A percentile compares a stretch with the other conserved stretches of the same genome.
Conservation (phyloP, 2,888 invertebrate species). For the Coleophora flavipennella region DNA sequence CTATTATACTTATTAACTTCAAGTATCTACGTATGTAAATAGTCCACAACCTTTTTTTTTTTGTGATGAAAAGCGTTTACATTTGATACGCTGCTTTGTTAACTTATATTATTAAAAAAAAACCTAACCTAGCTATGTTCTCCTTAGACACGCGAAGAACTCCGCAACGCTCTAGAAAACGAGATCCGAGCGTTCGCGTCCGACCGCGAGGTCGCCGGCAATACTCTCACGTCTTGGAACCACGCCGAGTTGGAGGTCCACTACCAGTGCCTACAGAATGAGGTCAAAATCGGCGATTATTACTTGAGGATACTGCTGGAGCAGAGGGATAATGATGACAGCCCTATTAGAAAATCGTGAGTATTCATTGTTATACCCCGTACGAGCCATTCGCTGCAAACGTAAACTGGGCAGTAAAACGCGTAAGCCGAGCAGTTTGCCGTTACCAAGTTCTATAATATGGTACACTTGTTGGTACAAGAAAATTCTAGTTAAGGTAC, state of each 20-base stretch:
- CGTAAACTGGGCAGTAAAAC: too few species aligned
- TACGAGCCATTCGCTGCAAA: too few species aligned
- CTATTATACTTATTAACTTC: too few species aligned
- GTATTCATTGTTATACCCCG: too few species aligned
- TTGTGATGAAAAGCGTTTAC: too few species aligned
- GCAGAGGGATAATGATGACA: conserved; percentile 87
- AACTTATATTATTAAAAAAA: neutral
- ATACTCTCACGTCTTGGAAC: conserved; percentile 95
- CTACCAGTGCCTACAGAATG: conserved; percentile 95
- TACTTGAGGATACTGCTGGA: conserved; percentile 95
- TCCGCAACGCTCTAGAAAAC: conserved; percentile 91
- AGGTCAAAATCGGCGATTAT: conserved; percentile 98
- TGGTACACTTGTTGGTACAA: too few species aligned
- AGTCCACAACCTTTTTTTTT: too few species aligned
- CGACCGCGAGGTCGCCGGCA: conserved; percentile 91
- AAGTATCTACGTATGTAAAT: too few species aligned
- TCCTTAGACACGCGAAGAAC: conserved; percentile 90
- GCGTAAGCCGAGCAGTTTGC: too few species aligned
- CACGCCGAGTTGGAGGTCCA: conserved; percentile 96
- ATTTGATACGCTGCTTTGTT: too few species aligned
- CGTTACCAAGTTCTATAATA: too few species aligned
- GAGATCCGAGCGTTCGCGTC: conserved; percentile 92
- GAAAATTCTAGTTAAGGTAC: too few species aligned
- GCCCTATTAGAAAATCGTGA: conserved; percentile 92
- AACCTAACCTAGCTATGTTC: neutral